Percentiles rank a stretch among this genome's conserved stretches.
Conservation (phyloP, 2,797 vertebrate species). For the Gallirallus australis region DNA sequence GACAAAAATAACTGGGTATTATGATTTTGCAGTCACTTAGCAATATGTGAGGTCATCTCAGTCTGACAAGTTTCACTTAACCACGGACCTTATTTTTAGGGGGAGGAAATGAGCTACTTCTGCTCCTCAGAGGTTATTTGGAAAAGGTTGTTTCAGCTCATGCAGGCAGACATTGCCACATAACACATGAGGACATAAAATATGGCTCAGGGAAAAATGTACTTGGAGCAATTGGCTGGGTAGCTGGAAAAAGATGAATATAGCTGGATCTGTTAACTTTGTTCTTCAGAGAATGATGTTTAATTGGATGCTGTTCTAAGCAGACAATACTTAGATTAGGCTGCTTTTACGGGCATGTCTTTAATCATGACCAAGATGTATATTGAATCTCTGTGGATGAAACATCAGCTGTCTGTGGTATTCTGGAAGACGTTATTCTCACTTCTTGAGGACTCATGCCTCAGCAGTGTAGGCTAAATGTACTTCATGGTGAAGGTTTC, state of each 20-base stretch:
- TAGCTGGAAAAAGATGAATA: constrained; percentile 63
- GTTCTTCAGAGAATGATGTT: constrained; percentile 53
- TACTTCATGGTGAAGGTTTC: constrained; percentile 56
- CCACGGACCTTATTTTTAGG: not conserved
- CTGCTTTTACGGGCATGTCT: constrained; percentile 54
- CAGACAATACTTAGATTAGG: constrained; percentile 57
- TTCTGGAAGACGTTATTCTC: constrained; percentile 56
- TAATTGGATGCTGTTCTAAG: constrained; percentile 65
- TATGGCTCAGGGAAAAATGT: constrained; percentile 47
- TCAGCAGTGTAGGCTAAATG: constrained; percentile 32
- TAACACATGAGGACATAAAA: constrained; percentile 58
- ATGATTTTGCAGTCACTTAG: constrained; percentile 3
- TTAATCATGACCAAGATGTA: constrained; percentile 62
- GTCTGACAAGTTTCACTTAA: not conserved
- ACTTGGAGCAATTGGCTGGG: constrained; percentile 60
- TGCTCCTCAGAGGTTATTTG: constrained; percentile 13
- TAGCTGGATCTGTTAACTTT: constrained; percentile 49
- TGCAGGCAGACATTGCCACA: constrained; percentile 44
- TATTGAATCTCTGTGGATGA: constrained; percentile 50
- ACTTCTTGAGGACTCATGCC: constrained; percentile 19
- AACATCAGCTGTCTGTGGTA: constrained; percentile 44
- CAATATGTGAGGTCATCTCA: constrained; percentile 2
- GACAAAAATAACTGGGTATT: not conserved
- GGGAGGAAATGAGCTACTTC: constrained; percentile 17
- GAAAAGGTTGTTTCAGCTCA: constrained; percentile 51